Conservation (phyloP, 2,797 vertebrate genomes). For the Molothrus aeneus region DNA sequence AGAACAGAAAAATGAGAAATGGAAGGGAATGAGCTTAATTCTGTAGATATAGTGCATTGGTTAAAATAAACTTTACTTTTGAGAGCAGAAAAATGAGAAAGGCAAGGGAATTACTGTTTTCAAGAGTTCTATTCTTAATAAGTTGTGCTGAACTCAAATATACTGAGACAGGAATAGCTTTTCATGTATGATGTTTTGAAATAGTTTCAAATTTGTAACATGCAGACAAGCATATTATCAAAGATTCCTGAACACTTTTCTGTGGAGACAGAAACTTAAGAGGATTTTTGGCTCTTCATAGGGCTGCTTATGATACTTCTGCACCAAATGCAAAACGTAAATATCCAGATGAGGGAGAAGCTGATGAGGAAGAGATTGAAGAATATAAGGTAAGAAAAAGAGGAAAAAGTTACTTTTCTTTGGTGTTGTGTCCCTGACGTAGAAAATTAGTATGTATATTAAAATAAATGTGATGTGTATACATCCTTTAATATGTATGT, state of each 20-base stretch:
- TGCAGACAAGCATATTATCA: not conserved
- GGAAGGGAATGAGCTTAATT: not conserved
- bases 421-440: not conserved
- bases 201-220: not conserved
- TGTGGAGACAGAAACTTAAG: not conserved
- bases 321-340: conserved; percentile 84
- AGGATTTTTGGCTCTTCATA: conserved; percentile 53
- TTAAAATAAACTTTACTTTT: not conserved
- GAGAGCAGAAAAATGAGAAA: not conserved
- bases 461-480: fast-evolving
- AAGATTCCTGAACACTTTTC: not conserved
- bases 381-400: conserved; percentile 86
- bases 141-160: not conserved
- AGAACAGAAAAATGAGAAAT: not conserved
- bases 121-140: not conserved
- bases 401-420: not conserved
- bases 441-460: fast-evolving
- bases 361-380: conserved; percentile 91
- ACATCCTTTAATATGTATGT: not conserved
- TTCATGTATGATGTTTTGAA: not conserved
- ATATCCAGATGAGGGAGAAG: conserved; percentile 87
- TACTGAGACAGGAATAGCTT: not conserved
- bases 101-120: not conserved
- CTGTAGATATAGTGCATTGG: not conserved
- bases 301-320: conserved; percentile 89